These are phyloP conservation scores for Digitonthophagus gazella DNA, from an alignment of 2,888 invertebrate species.

Conservation along the genomic window DNA sequence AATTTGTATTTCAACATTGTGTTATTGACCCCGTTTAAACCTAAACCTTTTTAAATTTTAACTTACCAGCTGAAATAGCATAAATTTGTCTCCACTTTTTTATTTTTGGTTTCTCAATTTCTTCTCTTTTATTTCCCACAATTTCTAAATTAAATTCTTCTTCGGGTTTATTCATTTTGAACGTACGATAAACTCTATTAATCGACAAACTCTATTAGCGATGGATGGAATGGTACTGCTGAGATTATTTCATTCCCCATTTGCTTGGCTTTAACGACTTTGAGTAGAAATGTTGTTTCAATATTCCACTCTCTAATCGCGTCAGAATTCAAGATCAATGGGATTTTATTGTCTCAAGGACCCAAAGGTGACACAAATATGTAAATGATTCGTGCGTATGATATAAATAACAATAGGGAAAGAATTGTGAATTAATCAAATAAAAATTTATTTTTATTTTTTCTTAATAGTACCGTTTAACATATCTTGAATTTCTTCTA, in stretches of 20 bases:
- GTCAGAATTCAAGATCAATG: not conserved
- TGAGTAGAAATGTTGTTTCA: not conserved
- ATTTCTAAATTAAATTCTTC: not conserved
- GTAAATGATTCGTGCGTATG: not conserved
- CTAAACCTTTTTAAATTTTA: no score
- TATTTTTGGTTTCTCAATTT: not conserved
- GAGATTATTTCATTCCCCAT: not conserved
- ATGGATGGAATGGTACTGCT: not conserved
- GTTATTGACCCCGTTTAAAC: no score
- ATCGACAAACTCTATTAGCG: no score
- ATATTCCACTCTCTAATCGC: not conserved
- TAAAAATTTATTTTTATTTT: not conserved
- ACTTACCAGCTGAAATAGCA: conserved; percentile 22
- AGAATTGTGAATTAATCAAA: not conserved
- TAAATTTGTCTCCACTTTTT: conserved; percentile 22
- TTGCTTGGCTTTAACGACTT: not conserved
- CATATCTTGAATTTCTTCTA: conserved; percentile 44
- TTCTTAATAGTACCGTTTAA: conserved; percentile 15
- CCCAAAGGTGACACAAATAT: no score
- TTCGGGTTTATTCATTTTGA: not conserved
- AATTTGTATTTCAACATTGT: no score
- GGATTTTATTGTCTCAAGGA: no score
- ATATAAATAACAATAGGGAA: not conserved
- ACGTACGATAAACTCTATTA: not conserved
- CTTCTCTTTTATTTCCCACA: conserved; percentile 2